These are phyloP conservation scores for Malurus melanocephalus DNA, from an alignment of 2,113 vertebrate species.

Conservation along the genomic window DNA sequence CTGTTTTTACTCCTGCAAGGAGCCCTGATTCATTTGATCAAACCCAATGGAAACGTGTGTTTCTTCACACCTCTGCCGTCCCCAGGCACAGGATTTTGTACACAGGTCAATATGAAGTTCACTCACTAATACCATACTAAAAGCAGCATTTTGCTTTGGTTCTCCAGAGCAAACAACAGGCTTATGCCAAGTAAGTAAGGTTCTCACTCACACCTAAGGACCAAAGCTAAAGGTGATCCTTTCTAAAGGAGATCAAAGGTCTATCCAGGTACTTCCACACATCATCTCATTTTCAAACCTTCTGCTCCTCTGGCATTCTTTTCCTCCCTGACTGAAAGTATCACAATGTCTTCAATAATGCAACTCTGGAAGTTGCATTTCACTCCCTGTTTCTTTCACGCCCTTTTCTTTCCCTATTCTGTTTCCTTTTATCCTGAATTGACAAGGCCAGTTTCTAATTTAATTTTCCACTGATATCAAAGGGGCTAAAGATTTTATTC, in stretches of 20 bases:
- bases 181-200: neutral
- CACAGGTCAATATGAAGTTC: neutral
- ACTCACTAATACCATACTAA: neutral
- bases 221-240: neutral
- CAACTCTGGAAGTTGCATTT: neutral
- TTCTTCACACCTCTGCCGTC: neutral
- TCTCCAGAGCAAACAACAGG: neutral
- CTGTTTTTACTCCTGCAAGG: neutral
- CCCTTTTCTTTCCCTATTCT: neutral
- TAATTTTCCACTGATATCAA: neutral
- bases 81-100: neutral
- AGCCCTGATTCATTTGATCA: neutral
- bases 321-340: neutral
- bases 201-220: neutral
- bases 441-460: neutral
- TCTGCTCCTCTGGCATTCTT: neutral
- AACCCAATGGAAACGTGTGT: accelerated
- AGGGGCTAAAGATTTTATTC: neutral
- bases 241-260: neutral
- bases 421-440: neutral
- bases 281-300: neutral
- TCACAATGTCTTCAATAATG: neutral
- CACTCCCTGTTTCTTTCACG: neutral
- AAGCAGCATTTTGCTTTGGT: neutral
- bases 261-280: neutral